phyloP scores from a whole-genome alignment of 2,888 invertebrate genomes.

The Oligia latruncula region DNA sequence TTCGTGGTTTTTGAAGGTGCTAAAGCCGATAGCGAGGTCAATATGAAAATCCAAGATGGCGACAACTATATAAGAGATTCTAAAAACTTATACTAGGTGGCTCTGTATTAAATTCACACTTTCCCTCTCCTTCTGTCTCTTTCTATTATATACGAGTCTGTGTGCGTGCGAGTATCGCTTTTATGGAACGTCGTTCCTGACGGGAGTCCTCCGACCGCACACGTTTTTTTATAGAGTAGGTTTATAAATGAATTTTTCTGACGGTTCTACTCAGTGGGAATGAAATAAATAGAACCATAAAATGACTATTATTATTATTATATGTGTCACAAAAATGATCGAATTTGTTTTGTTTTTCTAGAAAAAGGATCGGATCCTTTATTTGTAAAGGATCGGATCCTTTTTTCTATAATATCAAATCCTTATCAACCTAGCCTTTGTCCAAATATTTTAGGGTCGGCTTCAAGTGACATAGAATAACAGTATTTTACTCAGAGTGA shows the following conservation, averaged over 20 bases:
- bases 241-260: neutral
- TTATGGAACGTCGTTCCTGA: neutral
- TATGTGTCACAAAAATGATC: neutral
- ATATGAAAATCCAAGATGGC: neutral
- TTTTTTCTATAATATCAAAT: constrained; percentile 1
- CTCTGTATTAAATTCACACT: neutral
- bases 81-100: too few species aligned
- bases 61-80: neutral
- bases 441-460: neutral
- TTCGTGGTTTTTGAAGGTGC: too few species aligned
- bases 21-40: neutral
- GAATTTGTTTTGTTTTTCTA: neutral
- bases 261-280: neutral
- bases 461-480: constrained; percentile 13
- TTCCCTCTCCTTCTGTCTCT: neutral
- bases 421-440: constrained; percentile 3
- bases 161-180: neutral
- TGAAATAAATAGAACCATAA: neutral
- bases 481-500: constrained; percentile 11
- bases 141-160: too few species aligned
- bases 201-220: neutral
- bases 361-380: too few species aligned
- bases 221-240: neutral
- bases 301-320: neutral
- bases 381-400: neutral